A percentile compares a stretch with the other conserved stretches of the same genome.
phyloP scores from a whole-genome alignment of 2,888 invertebrate genomes.

The Druceiella hillmani region DNA sequence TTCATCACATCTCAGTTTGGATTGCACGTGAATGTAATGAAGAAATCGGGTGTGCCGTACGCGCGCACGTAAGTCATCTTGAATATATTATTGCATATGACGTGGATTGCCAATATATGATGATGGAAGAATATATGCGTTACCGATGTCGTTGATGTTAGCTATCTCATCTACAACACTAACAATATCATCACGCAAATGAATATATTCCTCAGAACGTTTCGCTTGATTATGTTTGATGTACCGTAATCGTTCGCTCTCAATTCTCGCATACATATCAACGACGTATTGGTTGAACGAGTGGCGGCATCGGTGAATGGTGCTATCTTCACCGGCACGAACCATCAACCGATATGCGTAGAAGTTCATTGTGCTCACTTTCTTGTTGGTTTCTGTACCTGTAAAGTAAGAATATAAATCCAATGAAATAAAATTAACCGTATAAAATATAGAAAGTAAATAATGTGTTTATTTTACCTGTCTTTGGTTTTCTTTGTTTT shows the following conservation, averaged over 20 bases:
- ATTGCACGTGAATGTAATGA: background rate
- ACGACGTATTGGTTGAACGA: background rate
- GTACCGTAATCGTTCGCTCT: background rate
- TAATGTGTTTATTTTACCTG: background rate
- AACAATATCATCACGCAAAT: background rate
- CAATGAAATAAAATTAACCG: too few species aligned
- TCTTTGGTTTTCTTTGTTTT: background rate
- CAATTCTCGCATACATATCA: slow-evolving; percentile 1
- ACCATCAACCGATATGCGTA: slow-evolving; percentile 2
- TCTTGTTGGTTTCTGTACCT: slow-evolving; percentile 1
- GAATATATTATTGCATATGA: too few species aligned
- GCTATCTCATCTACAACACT: background rate
- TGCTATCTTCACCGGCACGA: background rate
- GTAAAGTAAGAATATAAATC: too few species aligned
- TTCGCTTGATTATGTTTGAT: background rate
- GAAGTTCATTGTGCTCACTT: background rate
- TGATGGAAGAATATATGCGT: background rate
- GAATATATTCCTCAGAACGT: slow-evolving; percentile 1
- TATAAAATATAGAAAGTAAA: background rate
- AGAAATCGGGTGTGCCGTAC: background rate
- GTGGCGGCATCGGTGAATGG: background rate
- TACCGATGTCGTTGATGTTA: slow-evolving; percentile 1
- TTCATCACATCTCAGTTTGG: background rate
- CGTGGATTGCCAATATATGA: slow-evolving; percentile 1
- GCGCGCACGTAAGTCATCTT: background rate